phyloP scores from a whole-genome alignment of 2,888 invertebrate species.

The Ornithoptera alexandrae region DNA sequence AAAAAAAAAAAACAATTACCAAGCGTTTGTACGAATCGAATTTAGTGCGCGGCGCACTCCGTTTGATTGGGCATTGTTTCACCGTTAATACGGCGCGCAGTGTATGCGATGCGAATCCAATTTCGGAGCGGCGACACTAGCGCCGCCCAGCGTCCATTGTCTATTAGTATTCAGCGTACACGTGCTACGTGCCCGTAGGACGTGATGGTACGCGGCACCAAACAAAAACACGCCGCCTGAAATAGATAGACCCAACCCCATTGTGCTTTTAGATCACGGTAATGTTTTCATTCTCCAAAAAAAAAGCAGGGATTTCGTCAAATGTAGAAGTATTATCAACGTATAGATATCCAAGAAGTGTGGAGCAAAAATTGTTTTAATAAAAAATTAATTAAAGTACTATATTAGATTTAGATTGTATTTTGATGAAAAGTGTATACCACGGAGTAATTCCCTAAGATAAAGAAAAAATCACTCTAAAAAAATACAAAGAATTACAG shows the following conservation, averaged over 20 bases:
- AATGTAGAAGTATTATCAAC: too few species aligned
- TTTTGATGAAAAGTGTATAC: too few species aligned
- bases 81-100: conserved; percentile 55
- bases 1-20: conserved; percentile 27
- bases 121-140: conserved; percentile 56
- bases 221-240: conserved; percentile 62
- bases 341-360: too few species aligned
- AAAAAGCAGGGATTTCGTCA: background rate
- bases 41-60: conserved; percentile 41
- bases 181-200: conserved; percentile 56
- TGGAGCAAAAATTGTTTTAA: too few species aligned
- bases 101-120: conserved; percentile 64
- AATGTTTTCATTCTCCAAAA: conserved; percentile 32
- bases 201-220: conserved; percentile 61
- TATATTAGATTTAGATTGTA: too few species aligned
- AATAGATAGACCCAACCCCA: conserved; percentile 46
- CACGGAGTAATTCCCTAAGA: too few species aligned
- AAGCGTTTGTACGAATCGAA: conserved; percentile 28
- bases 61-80: conserved; percentile 74
- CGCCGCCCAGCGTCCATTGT: conserved; percentile 47
- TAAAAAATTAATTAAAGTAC: too few species aligned
- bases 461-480: too few species aligned
- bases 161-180: conserved; percentile 62
- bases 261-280: conserved; percentile 38
- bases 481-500: too few species aligned